Evolutionary conservation across 2,113 vertebrate genomes (phyloP), one percentile per base, ranked within the genome.

Genomic region (Tetrao urogallus): DNA sequence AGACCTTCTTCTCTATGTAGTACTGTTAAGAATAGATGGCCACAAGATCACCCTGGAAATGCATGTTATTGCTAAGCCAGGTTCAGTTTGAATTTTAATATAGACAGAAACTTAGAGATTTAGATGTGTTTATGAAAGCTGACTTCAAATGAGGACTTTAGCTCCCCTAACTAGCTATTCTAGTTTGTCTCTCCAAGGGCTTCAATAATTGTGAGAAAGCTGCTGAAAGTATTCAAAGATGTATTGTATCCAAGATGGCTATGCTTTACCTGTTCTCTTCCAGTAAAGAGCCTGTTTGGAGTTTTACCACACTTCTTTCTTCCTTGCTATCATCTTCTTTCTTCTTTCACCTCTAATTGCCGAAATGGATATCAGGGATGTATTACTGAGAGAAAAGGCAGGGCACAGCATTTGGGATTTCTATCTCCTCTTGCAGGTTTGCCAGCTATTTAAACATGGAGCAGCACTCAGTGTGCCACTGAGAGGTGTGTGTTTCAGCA

Each of bases 291-390:
- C 64, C 42, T 83, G 10, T 30, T 64, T 47, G 32, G 67, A 63
- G 60, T 91, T 87, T 80, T 87, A 80, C 93, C 91, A 89, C 65
- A 43, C 34, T 90, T 83, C 56, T 88, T 89, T 88, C 50, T 83
- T 93, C 52, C 21, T 78, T 83, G 73, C 76, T 94, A 96, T 92
- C 81, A 54, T 82, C 43, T 38, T 48, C 50, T 87, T 91, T 60
- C 56, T 94, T 65, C 75, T 52, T 71, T 63, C 42, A 88, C 34
- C 32, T 76, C 58, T 78, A 88, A 3, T 21, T 80, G 81, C 38
- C 81, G 89, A 91, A 95, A 89, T 40, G 16, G 80, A 18, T 95
- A 90, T 45, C 69, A 77, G 50, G 22, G 45, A 48, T 56, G 43
- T 16, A 77, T 47, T 52, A 89, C 84, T 54, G 48, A 69, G 63